Base-by-base conservation (phyloP, 2,113 vertebrate species). In the Formicarius rufipectus region DNA sequence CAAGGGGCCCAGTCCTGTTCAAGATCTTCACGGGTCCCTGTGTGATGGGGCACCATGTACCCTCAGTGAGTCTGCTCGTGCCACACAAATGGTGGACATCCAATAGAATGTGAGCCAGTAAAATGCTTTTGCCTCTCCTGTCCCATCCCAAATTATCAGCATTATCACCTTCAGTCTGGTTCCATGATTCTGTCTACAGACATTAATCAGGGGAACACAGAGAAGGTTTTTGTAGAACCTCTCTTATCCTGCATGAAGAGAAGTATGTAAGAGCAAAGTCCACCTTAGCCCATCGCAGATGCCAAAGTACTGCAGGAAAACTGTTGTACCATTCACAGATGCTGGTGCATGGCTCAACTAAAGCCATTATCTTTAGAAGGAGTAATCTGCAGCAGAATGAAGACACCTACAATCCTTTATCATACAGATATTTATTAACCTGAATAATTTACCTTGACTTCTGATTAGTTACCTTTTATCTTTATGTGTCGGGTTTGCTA, bases 221-320 rank as follows among this genome's bases (percentile, higher is more conserved):
- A 72, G 25, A 14, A 35, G 33, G 27, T 33, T 91, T 56, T 28
- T 22, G 40, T 12, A 91, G 37, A 80, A 56, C 1, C 10, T 56
- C 25, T 69, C 16, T 62, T 55, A 67, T 28, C 10, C 25, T 50
- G 35, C 20, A 21, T 8, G 12, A 50, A 0, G 4, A 79, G 47
- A 50, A 64, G 33, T 21, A 28, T 0, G 4, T 1, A 44, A 59
- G 50, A 2, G 0, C 24, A 10, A 67, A 74, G 12, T 49, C 13
- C 56, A 45, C 11, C 33, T 49, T 7, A 55, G 21, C 31, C 22
- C 37, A 67, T 17, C 14, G 30, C 22, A 78, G 28, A 24, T 47
- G 30, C 33, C 27, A n/a, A 45, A 19, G 20, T 23, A 37, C 23
- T 52, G 55, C 35, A 69, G 35, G 56, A 25, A 72, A 80, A 73